phyloP scores from a whole-genome alignment of 2,888 invertebrate genomes.

The Pyrochroa serraticornis region DNA sequence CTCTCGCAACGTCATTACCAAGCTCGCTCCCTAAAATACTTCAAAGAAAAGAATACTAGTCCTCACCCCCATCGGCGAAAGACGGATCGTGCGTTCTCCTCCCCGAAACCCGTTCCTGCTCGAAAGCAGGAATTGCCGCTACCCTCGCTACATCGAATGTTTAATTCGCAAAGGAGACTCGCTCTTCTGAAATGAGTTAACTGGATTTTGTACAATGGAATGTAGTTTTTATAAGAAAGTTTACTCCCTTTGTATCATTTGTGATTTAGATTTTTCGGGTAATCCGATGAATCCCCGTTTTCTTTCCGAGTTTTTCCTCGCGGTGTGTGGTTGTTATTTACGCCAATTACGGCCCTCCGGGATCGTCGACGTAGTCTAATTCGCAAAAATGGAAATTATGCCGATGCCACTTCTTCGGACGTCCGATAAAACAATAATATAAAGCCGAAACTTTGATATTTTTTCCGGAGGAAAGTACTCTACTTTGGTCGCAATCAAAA shows the following conservation, averaged over 20 bases:
- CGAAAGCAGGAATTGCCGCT: conserved; percentile 35
- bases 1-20: conserved; percentile 55
- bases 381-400: background rate
- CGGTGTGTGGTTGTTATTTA: conserved; percentile 29
- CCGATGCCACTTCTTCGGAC: too few relatives aligned
- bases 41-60: conserved; percentile 50
- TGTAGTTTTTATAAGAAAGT: conserved; percentile 50
- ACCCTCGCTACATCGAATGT: conserved; percentile 35
- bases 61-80: conserved; percentile 30
- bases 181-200: conserved; percentile 52
- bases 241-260: conserved; percentile 50
- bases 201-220: conserved; percentile 53
- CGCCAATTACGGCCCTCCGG: conserved; percentile 28
- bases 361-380: background rate
- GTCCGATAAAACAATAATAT: too few relatives aligned
- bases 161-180: conserved; percentile 50
- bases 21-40: conserved; percentile 52
- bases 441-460: too few relatives aligned
- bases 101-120: background rate
- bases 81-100: background rate
- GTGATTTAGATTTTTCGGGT: conserved; percentile 50
- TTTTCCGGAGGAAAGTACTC: conserved; percentile 32
- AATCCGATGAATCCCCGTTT: conserved; percentile 39
- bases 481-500: conserved; percentile 53
- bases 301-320: conserved; percentile 23